A percentile compares a stretch with the other conserved stretches of the same genome.
Evolutionary conservation across 2,888 invertebrate species (phyloP).

Genomic region (Drosophila dives): DNA sequence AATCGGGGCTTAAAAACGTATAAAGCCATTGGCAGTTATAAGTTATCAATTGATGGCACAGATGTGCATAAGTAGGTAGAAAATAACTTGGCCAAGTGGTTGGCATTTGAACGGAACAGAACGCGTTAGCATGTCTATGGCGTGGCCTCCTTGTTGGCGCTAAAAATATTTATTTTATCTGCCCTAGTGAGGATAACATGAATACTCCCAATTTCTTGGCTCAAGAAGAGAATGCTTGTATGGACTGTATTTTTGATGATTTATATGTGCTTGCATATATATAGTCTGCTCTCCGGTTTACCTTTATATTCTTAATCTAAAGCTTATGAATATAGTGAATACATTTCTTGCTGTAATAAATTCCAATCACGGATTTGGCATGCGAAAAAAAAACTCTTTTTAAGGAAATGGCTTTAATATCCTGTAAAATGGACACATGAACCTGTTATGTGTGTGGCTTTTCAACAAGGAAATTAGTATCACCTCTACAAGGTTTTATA

Average conservation of each 20-base stretch:
- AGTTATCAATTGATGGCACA: constrained; percentile 28
- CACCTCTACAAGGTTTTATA: background rate
- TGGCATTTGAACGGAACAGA: background rate
- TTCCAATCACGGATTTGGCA: background rate
- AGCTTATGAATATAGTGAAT: background rate
- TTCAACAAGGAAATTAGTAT: background rate
- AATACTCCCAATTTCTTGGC: background rate
- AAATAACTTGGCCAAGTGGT: constrained; percentile 26
- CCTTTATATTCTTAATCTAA: background rate
- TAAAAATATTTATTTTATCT: constrained; percentile 1
- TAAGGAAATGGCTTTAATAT: background rate
- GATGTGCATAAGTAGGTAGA: constrained; percentile 39
- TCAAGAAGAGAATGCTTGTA: background rate
- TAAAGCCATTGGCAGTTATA: constrained; percentile 20
- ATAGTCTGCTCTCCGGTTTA: background rate
- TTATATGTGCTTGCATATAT: background rate
- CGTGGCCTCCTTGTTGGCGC: constrained; percentile 2
- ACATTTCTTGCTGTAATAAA: background rate
- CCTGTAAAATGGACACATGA: background rate
- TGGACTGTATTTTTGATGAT: background rate
- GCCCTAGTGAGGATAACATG: background rate
- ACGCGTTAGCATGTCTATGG: constrained; percentile 1
- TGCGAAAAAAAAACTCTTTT: background rate
- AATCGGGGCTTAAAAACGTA: constrained; percentile 29
- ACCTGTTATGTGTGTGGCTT: background rate